Evolutionary conservation across 2,797 vertebrate genomes (phyloP).

Genomic region (Anableps anableps): DNA sequence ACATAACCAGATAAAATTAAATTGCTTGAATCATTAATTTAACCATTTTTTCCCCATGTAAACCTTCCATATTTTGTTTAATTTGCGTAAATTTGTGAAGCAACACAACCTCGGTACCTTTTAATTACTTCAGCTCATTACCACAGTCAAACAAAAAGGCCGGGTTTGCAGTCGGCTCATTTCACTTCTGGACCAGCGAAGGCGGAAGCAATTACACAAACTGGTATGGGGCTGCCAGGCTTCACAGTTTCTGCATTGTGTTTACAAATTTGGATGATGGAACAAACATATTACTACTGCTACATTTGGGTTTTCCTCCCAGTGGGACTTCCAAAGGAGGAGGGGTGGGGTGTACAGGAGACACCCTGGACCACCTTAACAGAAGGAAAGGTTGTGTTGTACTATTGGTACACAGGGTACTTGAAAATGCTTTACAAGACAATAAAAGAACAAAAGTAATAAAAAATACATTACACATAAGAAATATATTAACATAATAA

Average conservation of each 20-base stretch:
- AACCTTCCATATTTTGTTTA: conserved; percentile 15
- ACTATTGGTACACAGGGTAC: background rate
- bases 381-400: background rate
- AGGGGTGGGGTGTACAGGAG: background rate
- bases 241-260: background rate
- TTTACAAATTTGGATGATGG: conserved; percentile 36
- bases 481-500: background rate
- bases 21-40: conserved; percentile 12
- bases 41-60: conserved; percentile 11
- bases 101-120: conserved; percentile 18
- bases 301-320: background rate
- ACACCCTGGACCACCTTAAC: too few species aligned
- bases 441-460: background rate
- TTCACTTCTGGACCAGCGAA: conserved; percentile 48
- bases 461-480: background rate
- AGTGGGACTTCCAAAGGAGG: background rate
- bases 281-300: background rate
- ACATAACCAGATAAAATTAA: conserved; percentile 1
- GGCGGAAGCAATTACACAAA: conserved; percentile 40
- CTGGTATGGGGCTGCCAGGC: conserved; percentile 23
- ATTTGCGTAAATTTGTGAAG: conserved; percentile 35
- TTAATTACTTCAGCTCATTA: conserved; percentile 59
- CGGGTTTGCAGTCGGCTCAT: conserved; percentile 51
- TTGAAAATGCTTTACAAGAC: background rate
- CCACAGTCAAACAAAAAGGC: conserved; percentile 49